These are phyloP conservation scores for Epicampocera succincta DNA, from an alignment of 2,888 invertebrate species.

Conservation along the genomic window DNA sequence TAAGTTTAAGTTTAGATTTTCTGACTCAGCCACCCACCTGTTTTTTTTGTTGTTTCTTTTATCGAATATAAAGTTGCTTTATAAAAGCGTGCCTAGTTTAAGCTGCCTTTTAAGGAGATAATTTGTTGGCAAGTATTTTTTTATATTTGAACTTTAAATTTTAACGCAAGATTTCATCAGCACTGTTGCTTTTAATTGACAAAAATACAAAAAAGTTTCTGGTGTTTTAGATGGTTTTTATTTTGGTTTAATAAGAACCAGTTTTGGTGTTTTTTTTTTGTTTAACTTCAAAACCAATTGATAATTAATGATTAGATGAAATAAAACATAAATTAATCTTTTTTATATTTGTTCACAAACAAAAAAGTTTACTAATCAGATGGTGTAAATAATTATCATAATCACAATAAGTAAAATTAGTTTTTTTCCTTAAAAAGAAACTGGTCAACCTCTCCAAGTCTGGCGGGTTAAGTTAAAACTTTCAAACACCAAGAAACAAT, in stretches of 20 bases:
- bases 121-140: constrained; percentile 5
- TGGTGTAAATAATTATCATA: no score
- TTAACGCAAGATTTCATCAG: background rate
- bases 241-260: background rate
- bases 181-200: constrained; percentile 23
- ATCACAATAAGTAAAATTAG: no score
- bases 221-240: background rate
- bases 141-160: background rate
- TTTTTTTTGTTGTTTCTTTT: background rate
- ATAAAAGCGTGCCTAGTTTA: constrained; percentile 43
- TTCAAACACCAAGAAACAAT: no score
- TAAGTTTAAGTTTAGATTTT: background rate
- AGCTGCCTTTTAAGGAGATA: constrained; percentile 43
- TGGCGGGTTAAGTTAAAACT: no score
- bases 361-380: no score
- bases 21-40: constrained; percentile 36
- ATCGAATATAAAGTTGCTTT: constrained; percentile 18
- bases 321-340: no score
- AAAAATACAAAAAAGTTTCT: background rate
- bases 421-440: no score
- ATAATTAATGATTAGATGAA: no score
- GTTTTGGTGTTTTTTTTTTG: no score
- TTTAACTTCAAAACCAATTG: no score
- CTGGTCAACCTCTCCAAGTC: no score
- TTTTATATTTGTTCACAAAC: no score